A percentile compares a stretch with the other conserved stretches of the same genome.
Conservation (phyloP, 2,113 vertebrate species). For the Sinocyclocheilus anophthalmus region DNA sequence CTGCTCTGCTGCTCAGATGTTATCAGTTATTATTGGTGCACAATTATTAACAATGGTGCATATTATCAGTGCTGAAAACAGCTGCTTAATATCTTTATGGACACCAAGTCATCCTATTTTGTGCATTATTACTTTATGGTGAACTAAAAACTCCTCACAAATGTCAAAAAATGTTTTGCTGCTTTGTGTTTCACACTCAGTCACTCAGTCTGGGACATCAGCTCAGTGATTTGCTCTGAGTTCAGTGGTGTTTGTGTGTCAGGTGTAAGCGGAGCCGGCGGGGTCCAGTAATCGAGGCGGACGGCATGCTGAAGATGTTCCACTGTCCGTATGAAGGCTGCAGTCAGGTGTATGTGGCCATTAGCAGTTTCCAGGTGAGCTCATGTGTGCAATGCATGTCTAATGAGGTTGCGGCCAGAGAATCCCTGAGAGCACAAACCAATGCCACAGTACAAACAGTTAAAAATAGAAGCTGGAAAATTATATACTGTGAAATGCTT, state of each 20-base stretch:
- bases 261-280: slow-evolving; percentile 82
- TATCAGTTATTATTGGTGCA: too few species aligned
- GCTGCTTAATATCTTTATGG: background rate
- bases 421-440: background rate
- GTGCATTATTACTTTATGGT: background rate
- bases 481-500: too few species aligned
- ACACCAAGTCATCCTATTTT: background rate
- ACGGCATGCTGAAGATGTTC: slow-evolving; percentile 89
- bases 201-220: background rate
- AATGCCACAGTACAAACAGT: background rate
- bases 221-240: background rate
- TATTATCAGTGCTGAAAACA: too few species aligned
- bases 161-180: too few species aligned
- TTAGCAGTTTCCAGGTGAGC: slow-evolving; percentile 90
- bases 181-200: background rate
- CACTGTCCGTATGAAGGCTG: slow-evolving; percentile 91
- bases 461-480: background rate
- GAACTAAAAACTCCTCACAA: too few species aligned
- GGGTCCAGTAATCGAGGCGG: slow-evolving; percentile 78
- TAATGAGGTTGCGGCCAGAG: background rate
- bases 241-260: slow-evolving; percentile 6
- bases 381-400: background rate
- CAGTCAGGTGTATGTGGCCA: slow-evolving; percentile 88
- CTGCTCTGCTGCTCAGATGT: background rate
- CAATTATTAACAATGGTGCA: background rate